A percentile compares a stretch with the other conserved stretches of the same genome.
Conservation (phyloP, 2,113 vertebrate genomes). For the Platycercus adscitus region DNA sequence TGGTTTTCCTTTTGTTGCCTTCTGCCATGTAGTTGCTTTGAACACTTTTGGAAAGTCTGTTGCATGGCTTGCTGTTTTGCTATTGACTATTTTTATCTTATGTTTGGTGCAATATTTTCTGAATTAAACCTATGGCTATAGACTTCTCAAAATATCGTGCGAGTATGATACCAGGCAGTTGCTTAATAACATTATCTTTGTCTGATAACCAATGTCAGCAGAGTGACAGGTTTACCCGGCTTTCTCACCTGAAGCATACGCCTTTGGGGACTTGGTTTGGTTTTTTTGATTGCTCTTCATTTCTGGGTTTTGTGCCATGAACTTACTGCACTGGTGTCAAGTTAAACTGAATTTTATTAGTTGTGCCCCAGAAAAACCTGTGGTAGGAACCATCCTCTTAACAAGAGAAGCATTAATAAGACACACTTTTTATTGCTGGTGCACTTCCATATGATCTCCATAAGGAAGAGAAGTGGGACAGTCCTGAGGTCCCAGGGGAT, state of each 20-base stretch:
- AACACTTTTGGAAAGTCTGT: not conserved
- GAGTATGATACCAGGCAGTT: not conserved
- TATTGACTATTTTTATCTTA: not conserved
- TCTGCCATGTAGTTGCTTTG: not conserved
- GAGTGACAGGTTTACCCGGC: not conserved
- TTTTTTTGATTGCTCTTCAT: not conserved
- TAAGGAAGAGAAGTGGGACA: not conserved
- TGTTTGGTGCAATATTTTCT: not conserved
- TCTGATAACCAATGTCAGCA: not conserved
- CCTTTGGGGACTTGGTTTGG: not conserved
- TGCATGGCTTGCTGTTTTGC: not conserved
- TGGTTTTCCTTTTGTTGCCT: not conserved
- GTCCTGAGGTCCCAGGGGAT: not conserved
- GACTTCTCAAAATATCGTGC: not conserved
- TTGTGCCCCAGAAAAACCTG: not conserved
- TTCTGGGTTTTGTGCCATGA: not conserved
- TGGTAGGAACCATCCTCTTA: not conserved
- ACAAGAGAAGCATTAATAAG: not conserved
- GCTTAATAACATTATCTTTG: not conserved
- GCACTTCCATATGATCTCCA: not conserved
- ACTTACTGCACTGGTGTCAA: not conserved
- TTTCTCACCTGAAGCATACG: not conserved
- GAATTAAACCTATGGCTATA: not conserved
- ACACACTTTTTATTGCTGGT: not conserved
- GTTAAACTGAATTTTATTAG: not conserved